Percentiles rank a stretch among this genome's conserved stretches.
phyloP scores from a whole-genome alignment of 2,797 vertebrate species.

The Nothura maculosa region DNA sequence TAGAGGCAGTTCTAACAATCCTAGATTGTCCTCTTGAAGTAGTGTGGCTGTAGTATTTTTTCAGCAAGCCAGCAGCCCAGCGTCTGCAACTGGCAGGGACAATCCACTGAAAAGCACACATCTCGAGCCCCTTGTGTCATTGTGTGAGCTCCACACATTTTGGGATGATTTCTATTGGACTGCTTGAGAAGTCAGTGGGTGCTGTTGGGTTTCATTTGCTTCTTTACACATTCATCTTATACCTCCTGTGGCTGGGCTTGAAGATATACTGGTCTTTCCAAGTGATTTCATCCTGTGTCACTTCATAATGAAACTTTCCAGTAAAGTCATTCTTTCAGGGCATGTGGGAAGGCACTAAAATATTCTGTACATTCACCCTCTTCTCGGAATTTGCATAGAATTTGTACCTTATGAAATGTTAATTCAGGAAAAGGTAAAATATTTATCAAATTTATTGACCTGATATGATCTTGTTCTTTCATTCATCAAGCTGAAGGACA shows the following conservation, averaged over 20 bases:
- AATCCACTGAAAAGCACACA: neutral
- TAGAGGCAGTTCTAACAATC: neutral
- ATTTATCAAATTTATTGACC: neutral
- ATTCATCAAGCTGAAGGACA: neutral
- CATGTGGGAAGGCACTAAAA: conserved; percentile 28
- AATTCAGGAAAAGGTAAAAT: neutral
- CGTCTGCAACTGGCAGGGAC: neutral
- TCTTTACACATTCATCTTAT: neutral
- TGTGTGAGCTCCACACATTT: neutral
- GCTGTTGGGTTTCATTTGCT: neutral
- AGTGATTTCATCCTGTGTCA: neutral
- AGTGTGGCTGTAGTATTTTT: neutral
- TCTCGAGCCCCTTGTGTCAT: neutral
- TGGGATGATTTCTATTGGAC: neutral
- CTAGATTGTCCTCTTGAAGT: neutral
- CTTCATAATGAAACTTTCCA: conserved; percentile 1
- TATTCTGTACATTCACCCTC: conserved; percentile 17
- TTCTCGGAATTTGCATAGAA: neutral
- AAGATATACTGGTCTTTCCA: neutral
- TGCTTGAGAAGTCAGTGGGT: neutral
- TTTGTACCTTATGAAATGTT: neutral
- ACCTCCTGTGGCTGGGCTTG: neutral
- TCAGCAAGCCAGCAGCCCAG: neutral
- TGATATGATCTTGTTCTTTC: neutral
- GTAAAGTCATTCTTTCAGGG: neutral